Evolutionary conservation across 2,797 vertebrate species (phyloP).

Genomic region (Phrynocephalus guinanensis): DNA sequence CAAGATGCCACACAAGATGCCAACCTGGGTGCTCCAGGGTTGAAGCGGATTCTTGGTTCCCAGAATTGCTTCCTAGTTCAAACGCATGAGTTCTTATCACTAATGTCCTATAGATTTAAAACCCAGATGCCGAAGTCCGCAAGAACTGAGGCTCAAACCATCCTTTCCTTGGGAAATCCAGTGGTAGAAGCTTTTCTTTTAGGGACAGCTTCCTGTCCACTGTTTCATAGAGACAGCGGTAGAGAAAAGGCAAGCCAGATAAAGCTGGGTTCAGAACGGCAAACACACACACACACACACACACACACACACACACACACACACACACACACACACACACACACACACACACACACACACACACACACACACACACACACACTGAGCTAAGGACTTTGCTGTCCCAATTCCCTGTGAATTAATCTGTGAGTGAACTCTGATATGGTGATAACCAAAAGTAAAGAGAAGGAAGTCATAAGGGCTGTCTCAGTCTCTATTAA

Average conservation of each 20-base stretch:
- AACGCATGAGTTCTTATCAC: background rate
- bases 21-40: background rate
- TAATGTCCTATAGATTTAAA: background rate
- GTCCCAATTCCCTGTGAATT: background rate
- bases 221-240: background rate
- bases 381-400: background rate
- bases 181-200: background rate
- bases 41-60: conserved; percentile 7
- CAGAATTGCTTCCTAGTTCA: background rate
- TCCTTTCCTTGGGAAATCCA: background rate
- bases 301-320: background rate
- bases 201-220: too few relatives aligned
- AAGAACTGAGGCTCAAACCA: background rate
- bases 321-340: too few relatives aligned
- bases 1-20: background rate
- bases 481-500: background rate
- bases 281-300: background rate
- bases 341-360: background rate
- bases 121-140: background rate
- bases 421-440: conserved; percentile 3
- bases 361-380: too few relatives aligned
- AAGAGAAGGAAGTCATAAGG: background rate
- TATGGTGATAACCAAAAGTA: background rate
- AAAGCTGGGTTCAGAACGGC: background rate
- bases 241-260: background rate